A percentile compares a stretch with the other conserved stretches of the same genome.
Evolutionary conservation across 2,113 vertebrate species (phyloP).

Genomic region (Paralichthys olivaceus): DNA sequence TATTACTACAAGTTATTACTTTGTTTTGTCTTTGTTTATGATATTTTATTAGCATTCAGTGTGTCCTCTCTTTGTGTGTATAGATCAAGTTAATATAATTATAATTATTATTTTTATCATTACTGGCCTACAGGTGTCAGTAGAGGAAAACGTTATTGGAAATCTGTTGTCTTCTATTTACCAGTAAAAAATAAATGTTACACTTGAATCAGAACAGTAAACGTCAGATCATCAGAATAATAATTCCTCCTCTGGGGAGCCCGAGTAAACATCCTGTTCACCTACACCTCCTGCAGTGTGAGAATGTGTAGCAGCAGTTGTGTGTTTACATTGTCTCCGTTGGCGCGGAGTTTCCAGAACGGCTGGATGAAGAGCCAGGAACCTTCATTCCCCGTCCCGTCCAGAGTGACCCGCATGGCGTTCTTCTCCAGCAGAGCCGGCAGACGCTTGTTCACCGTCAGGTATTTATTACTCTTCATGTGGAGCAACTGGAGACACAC

Average conservation of each 20-base stretch:
- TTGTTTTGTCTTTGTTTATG: not conserved
- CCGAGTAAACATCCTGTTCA: not conserved
- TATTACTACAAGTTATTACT: not conserved
- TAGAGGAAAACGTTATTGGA: not conserved
- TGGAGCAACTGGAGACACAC: slow-evolving; percentile 64
- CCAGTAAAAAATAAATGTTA: no score
- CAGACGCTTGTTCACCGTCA: slow-evolving; percentile 77
- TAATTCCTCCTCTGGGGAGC: not conserved
- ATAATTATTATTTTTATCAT: not conserved
- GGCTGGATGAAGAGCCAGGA: slow-evolving; percentile 79
- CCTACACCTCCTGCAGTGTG: not conserved
- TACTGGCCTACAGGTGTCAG: not conserved
- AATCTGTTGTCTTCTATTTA: no score
- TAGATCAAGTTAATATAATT: not conserved
- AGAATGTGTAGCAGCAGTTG: not conserved
- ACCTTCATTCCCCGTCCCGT: slow-evolving; percentile 74
- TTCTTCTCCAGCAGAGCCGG: slow-evolving; percentile 78
- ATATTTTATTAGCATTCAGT: not conserved
- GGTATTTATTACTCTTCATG: slow-evolving; percentile 78
- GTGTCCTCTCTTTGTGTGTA: not conserved
- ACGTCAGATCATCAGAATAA: not conserved
- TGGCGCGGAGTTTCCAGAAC: slow-evolving; percentile 75
- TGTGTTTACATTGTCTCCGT: slow-evolving; percentile 70
- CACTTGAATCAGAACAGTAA: not conserved
- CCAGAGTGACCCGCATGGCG: slow-evolving; percentile 76